Evolutionary conservation across 1,140 invertebrate species (phyloP).

Genomic region (Tachypleus tridentatus): DNA sequence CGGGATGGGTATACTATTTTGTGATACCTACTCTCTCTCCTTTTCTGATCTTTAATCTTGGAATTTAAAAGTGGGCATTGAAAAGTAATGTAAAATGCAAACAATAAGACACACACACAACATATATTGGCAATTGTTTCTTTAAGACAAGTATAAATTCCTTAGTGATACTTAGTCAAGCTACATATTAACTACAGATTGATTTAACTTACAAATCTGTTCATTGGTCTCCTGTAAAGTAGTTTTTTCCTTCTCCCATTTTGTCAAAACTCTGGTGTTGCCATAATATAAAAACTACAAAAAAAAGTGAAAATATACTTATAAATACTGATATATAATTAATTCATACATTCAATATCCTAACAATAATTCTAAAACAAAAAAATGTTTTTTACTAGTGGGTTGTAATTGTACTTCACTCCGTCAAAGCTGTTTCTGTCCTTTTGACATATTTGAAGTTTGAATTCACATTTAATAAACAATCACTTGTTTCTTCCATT

Average conservation of each 20-base stretch:
- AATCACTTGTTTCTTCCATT: too few relatives aligned
- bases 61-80: too few relatives aligned
- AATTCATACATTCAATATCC: not conserved
- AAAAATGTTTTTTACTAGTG: not conserved
- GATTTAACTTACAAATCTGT: slow-evolving; percentile 12
- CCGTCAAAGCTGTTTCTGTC: not conserved
- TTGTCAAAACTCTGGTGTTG: slow-evolving; percentile 19
- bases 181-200: not conserved
- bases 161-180: not conserved
- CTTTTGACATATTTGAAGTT: too few relatives aligned
- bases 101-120: not conserved
- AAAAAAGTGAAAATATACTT: not conserved
- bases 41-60: too few relatives aligned
- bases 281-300: slow-evolving; percentile 16
- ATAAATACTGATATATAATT: too few relatives aligned
- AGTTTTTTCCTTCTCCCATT: slow-evolving; percentile 13
- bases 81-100: not conserved
- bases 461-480: too few relatives aligned
- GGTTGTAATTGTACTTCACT: not conserved
- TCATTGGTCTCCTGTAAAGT: slow-evolving; percentile 14
- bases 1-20: too few relatives aligned
- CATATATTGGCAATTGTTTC: not conserved
- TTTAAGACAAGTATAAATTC: slow-evolving; percentile 12
- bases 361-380: not conserved
- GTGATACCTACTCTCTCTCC: too few relatives aligned